Percentiles rank a stretch among this genome's conserved stretches.
phyloP scores from a whole-genome alignment of 2,113 vertebrate genomes.

The Urocynchramus pylzowi region DNA sequence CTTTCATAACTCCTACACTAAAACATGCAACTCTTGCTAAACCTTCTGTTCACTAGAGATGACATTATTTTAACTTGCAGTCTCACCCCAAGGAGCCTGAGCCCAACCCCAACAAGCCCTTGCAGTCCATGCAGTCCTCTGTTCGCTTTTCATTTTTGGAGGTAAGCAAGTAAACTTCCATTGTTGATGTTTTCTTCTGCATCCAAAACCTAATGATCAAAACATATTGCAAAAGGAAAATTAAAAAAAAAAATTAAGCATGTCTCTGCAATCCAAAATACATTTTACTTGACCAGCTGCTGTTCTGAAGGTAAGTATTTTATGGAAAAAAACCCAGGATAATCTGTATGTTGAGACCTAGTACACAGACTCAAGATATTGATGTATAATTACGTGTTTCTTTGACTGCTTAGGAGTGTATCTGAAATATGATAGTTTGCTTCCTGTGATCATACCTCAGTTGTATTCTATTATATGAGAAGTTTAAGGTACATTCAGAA shows the following conservation, averaged over 20 bases:
- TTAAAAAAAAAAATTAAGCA: neutral
- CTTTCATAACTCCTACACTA: neutral
- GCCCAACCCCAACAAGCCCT: slow-evolving; percentile 98
- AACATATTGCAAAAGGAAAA: neutral
- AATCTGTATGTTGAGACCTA: neutral
- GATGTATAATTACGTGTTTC: neutral
- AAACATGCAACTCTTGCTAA: slow-evolving; percentile 47
- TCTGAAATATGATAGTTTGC: neutral
- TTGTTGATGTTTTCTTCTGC: slow-evolving; percentile 51
- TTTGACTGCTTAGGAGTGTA: neutral
- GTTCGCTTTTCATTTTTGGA: slow-evolving; percentile 99
- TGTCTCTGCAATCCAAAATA: neutral
- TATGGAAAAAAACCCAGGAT: fast-evolving
- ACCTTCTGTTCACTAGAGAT: slow-evolving; percentile 75
- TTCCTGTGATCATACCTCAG: neutral
- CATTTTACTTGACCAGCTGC: neutral
- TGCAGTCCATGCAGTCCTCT: slow-evolving; percentile 98
- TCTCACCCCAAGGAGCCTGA: slow-evolving; percentile 98
- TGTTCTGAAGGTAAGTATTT: slow-evolving; percentile 3
- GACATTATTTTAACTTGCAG: slow-evolving; percentile 96
- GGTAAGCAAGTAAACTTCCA: slow-evolving; percentile 84
- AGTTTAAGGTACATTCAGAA: neutral
- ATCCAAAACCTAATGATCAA: neutral
- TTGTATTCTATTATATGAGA: neutral
- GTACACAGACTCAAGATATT: neutral